These are phyloP conservation scores for Adoxophyes honmai DNA, from an alignment of 1,140 invertebrate species.

Conservation along the genomic window DNA sequence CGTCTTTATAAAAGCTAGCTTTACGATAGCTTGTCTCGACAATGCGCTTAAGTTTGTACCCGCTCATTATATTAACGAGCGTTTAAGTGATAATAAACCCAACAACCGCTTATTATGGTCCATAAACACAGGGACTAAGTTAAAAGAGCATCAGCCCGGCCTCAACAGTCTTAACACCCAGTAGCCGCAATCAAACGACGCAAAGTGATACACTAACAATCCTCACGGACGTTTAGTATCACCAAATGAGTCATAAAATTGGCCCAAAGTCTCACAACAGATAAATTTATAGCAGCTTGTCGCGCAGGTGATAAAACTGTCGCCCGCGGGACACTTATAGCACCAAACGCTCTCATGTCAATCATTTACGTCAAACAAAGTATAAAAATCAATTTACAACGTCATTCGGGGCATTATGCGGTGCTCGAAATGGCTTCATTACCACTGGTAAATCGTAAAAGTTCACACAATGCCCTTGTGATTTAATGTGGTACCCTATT, in stretches of 20 bases:
- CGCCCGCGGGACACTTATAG: conserved; percentile 32
- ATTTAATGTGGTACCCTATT: conserved; percentile 55
- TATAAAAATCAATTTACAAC: conserved; percentile 75
- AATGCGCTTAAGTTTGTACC: no score
- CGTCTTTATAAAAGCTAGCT: neutral
- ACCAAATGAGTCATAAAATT: conserved; percentile 73
- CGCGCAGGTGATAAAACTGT: conserved; percentile 56
- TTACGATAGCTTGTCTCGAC: neutral
- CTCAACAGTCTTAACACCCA: neutral
- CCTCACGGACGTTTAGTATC: conserved; percentile 50
- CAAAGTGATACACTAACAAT: conserved; percentile 42
- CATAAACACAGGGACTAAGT: conserved; percentile 3
- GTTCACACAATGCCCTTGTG: conserved; percentile 36
- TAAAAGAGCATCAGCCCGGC: conserved; percentile 3
- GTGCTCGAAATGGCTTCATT: conserved; percentile 69
- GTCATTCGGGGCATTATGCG: conserved; percentile 58
- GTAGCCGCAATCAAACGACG: conserved; percentile 14
- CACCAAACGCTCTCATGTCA: conserved; percentile 60
- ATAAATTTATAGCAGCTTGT: conserved; percentile 58
- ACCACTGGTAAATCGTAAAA: conserved; percentile 56
- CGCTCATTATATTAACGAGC: conserved; percentile 8
- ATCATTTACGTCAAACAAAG: conserved; percentile 77
- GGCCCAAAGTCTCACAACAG: conserved; percentile 66
- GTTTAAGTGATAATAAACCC: conserved; percentile 10
- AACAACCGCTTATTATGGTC: conserved; percentile 9